Conservation (phyloP, 2,797 vertebrate species). For the Enteromius unitaeniatus region DNA sequence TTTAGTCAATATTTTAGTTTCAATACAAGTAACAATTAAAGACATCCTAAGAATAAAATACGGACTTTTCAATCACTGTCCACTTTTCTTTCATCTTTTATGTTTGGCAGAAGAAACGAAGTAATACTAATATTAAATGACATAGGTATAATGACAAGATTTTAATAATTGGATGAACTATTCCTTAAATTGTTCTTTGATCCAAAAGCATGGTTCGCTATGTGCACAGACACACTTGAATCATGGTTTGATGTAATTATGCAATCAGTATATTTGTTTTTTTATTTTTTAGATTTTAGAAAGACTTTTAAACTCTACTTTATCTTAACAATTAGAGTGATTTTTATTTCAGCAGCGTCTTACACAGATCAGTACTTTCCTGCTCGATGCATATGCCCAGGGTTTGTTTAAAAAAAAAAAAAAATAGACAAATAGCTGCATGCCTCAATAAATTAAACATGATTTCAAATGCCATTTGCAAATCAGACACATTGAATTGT, state of each 20-base stretch:
- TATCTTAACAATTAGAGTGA: neutral
- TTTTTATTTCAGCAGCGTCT: slow-evolving; percentile 2
- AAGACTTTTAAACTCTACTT: neutral
- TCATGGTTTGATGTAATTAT: neutral
- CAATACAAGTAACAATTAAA: neutral
- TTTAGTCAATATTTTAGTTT: neutral
- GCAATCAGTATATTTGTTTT: neutral
- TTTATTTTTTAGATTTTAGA: neutral
- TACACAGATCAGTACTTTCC: neutral
- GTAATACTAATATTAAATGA: neutral
- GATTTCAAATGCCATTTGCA: slow-evolving; percentile 54
- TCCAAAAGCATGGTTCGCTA: neutral
- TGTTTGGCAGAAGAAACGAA: neutral
- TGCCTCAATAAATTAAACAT: slow-evolving; percentile 52
- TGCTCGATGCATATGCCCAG: neutral
- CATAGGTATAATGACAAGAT: neutral
- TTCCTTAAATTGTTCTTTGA: neutral
- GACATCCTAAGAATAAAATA: neutral
- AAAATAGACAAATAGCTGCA: slow-evolving; percentile 60
- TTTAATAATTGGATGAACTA: neutral
- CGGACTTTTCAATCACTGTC: no score
- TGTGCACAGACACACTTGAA: neutral
- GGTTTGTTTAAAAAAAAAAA: slow-evolving; percentile 37
- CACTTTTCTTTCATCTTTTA: neutral
- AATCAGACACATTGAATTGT: slow-evolving; percentile 53